Base-by-base conservation (phyloP, 2,113 vertebrate species). In the Benitochromis conjunctus region DNA sequence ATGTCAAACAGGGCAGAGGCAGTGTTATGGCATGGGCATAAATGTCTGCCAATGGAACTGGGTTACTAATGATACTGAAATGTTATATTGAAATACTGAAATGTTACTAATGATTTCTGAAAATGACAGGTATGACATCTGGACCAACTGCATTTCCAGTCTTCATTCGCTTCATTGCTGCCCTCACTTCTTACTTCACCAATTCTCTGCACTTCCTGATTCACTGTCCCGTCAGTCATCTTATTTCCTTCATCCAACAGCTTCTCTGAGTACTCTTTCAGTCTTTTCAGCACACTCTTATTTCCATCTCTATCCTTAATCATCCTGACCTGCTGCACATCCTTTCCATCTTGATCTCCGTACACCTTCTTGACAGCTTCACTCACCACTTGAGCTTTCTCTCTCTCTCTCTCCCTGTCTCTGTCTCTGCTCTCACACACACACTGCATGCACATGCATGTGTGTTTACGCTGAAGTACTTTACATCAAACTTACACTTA, bases 111-210 rank as follows among this genome's bases (percentile, higher is more conserved):
- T n/a, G n/a, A n/a, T n/a, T n/a, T n/a, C n/a, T n/a, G n/a, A 66
- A 66, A 66, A 66, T 38, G 34, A 66, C 34, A 66, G 19, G 60
- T 38, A 66, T 38, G 60, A 21, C 34, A 66, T 5, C 34, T 41
- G 19, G 62, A 41, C 1, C 19, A 66, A 41, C 19, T 4, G 21
- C 11, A 34, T 11, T 62, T 19, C 5, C 29, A 2, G 9, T 19
- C 0, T 60, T 60, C 0, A 60, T 60, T 34, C 36, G 9, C 36
- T 38, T 38, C 8, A 41, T 41, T 4, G 9, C 38, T 41, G 38
- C 3, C 10, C 38, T 10, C 38, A 41, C 38, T 41, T 41, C 38
- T 10, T 11, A 3, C 38, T n/a, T 41, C 10, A 41, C 38, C 4
- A 41, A 11, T 41, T 10, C 38, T 41, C 38, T 11, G 10, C 9